Evolutionary conservation across 2,797 vertebrate species (phyloP).

Genomic region (Echiichthys vipera): DNA sequence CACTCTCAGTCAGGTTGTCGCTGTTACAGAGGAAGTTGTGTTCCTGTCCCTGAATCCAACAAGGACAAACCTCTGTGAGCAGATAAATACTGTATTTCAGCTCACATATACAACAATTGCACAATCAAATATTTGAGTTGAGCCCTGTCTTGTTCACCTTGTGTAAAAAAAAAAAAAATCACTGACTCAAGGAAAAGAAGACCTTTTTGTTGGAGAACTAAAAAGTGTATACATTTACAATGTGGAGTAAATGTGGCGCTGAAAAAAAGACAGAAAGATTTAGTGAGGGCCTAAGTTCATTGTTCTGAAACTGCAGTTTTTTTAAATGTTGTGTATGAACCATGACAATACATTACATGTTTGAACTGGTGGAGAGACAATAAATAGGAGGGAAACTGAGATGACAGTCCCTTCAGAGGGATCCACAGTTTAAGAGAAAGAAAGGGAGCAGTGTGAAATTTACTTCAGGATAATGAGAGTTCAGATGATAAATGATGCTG

Average conservation of each 20-base stretch:
- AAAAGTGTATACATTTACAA: not conserved
- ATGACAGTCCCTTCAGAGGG: not conserved
- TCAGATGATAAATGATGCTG: slow-evolving; percentile 19
- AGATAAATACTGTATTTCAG: slow-evolving; percentile 16
- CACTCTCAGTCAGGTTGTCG: slow-evolving; percentile 26
- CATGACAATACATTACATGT: not conserved
- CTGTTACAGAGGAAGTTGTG: slow-evolving; percentile 64
- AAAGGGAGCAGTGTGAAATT: not conserved
- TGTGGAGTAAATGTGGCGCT: not conserved
- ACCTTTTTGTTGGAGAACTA: not conserved
- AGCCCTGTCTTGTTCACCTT: not conserved
- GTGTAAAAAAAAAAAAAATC: not conserved
- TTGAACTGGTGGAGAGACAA: not conserved
- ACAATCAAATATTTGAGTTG: not conserved
- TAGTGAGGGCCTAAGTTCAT: no score
- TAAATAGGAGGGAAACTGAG: not conserved
- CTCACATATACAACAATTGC: not conserved
- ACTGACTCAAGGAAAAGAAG: not conserved
- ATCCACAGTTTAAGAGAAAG: not conserved
- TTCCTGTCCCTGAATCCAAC: slow-evolving; percentile 64
- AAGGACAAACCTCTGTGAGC: slow-evolving; percentile 49
- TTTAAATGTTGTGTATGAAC: no score
- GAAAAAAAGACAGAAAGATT: no score
- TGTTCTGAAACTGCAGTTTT: not conserved
- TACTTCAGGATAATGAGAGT: not conserved